Percentiles rank a stretch among this genome's conserved stretches.
These are phyloP conservation scores for Tenthredo mesomela DNA, from an alignment of 2,888 invertebrate species.

Conservation along the genomic window DNA sequence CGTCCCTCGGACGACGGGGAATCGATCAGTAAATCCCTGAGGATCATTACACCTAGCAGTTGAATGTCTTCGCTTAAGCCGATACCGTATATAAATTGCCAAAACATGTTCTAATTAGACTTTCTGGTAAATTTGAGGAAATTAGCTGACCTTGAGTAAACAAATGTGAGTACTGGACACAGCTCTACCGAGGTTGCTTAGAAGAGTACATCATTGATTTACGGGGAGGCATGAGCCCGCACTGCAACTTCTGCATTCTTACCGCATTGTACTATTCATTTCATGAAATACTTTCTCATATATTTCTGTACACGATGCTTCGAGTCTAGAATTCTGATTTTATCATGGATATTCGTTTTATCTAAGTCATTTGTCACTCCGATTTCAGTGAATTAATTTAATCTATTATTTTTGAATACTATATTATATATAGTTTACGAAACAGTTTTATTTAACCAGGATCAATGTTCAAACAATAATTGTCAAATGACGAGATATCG, in stretches of 20 bases:
- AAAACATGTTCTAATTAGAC: slow-evolving; percentile 18
- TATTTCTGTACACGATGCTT: neutral
- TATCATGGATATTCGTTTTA: neutral
- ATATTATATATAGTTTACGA: neutral
- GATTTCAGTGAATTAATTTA: neutral
- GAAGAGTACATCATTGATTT: slow-evolving; percentile 42
- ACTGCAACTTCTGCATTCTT: slow-evolving; percentile 34
- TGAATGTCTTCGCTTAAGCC: slow-evolving; percentile 15
- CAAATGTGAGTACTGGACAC: neutral
- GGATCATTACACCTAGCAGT: neutral
- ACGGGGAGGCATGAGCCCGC: neutral
- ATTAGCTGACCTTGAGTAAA: neutral
- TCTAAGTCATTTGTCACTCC: neutral
- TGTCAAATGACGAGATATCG: neutral
- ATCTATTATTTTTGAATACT: neutral
- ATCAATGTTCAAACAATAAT: neutral
- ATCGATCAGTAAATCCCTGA: slow-evolving; percentile 19
- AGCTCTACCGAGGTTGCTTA: neutral
- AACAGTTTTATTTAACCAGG: neutral
- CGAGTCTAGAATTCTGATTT: neutral
- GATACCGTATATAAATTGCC: slow-evolving; percentile 7
- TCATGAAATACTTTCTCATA: neutral
- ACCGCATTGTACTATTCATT: neutral
- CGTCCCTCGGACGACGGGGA: neutral
- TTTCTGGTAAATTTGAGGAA: neutral